These are phyloP conservation scores for Rhodinocichla rosea DNA, from an alignment of 2,113 vertebrate genomes.

Conservation along the genomic window DNA sequence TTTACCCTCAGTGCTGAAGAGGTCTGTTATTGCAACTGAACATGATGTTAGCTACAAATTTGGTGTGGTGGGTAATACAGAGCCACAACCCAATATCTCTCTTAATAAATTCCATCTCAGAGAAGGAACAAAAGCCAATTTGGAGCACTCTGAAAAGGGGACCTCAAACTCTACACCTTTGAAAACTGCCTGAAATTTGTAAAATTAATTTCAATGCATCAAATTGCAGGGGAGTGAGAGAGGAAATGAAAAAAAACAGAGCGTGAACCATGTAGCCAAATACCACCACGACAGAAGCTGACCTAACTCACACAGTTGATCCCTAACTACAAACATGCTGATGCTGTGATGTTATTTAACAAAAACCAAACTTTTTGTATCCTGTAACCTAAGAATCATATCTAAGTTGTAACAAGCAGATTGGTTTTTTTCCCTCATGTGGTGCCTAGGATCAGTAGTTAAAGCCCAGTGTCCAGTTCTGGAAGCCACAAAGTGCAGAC, in stretches of 20 bases:
- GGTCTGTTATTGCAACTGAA: background rate
- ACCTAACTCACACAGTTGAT: background rate
- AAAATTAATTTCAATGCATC: background rate
- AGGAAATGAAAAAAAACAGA: background rate
- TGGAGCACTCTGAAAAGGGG: background rate
- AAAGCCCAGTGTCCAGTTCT: background rate
- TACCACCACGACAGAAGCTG: background rate
- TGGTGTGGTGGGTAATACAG: background rate
- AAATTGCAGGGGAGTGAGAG: accelerated
- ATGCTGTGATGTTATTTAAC: background rate
- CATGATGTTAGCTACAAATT: background rate
- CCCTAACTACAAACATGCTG: background rate
- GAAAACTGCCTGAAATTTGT: background rate
- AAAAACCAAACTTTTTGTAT: background rate
- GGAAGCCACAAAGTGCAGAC: background rate
- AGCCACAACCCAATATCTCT: background rate
- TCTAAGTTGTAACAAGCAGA: background rate
- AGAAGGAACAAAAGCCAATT: background rate
- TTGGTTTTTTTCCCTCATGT: background rate
- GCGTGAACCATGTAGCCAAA: background rate
- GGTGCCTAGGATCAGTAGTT: background rate
- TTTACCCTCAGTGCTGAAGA: background rate
- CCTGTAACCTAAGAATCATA: background rate
- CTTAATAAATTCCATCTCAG: background rate
- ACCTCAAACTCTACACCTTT: background rate